These are phyloP conservation scores for Epinephelus cyanopodus DNA, from an alignment of 2,113 vertebrate species.

Conservation along the genomic window DNA sequence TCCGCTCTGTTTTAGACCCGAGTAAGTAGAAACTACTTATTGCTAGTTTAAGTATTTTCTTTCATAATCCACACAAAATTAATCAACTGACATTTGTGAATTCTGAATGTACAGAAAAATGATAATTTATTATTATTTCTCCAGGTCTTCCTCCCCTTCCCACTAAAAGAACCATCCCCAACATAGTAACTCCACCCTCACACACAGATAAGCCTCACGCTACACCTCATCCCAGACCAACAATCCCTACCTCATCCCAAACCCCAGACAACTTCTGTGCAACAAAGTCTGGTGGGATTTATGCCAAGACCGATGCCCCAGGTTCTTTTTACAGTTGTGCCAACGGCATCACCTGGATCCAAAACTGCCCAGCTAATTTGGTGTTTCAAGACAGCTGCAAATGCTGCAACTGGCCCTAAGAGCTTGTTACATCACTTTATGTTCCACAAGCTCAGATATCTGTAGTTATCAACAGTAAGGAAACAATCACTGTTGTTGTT, in stretches of 20 bases:
- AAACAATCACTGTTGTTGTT: too few relatives aligned
- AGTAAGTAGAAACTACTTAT: conserved; percentile 43
- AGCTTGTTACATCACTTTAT: neutral
- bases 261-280: conserved; percentile 64
- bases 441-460: neutral
- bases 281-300: conserved; percentile 53
- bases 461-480: neutral
- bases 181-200: neutral
- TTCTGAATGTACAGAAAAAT: neutral
- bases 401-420: conserved; percentile 74
- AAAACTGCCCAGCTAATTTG: conserved; percentile 54
- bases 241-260: neutral
- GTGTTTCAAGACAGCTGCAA: conserved; percentile 67
- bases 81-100: neutral
- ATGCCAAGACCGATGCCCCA: conserved; percentile 58
- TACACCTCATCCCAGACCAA: neutral
- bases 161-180: neutral
- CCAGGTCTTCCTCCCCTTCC: conserved; percentile 52
- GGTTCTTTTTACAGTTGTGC: conserved; percentile 73
- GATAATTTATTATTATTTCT: neutral
- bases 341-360: conserved; percentile 44
- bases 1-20: conserved; percentile 73
- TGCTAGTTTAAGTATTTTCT: neutral
- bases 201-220: neutral
- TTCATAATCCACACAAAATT: neutral